phyloP scores from a whole-genome alignment of 2,888 invertebrate genomes.

The Melanostoma scalare region DNA sequence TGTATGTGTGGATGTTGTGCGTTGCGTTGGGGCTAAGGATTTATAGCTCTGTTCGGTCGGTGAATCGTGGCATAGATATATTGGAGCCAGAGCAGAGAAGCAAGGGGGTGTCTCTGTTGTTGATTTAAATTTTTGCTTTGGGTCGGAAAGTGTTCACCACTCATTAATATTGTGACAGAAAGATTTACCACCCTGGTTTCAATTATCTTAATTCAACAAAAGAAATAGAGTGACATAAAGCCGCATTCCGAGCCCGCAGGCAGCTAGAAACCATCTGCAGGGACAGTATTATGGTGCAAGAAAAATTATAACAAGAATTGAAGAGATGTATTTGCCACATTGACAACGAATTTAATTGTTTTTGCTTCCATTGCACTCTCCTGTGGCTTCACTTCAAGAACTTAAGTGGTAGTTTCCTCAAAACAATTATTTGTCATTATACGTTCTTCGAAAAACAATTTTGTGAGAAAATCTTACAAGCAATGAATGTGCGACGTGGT shows the following conservation, averaged over 20 bases:
- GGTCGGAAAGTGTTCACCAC: slow-evolving; percentile 49
- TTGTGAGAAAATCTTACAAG: no score
- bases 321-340: neutral
- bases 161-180: slow-evolving; percentile 66
- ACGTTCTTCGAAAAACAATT: no score
- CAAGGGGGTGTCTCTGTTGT: slow-evolving; percentile 25
- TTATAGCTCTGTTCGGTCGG: slow-evolving; percentile 36
- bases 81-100: no score
- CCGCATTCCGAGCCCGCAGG: slow-evolving; percentile 11
- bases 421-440: no score
- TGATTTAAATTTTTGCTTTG: slow-evolving; percentile 54
- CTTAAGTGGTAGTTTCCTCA: no score
- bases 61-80: neutral
- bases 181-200: slow-evolving; percentile 58
- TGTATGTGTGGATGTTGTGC: slow-evolving; percentile 1
- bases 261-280: neutral
- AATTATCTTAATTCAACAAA: slow-evolving; percentile 63
- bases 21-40: slow-evolving; percentile 35
- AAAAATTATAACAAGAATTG: neutral
- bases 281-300: neutral
- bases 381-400: no score
- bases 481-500: no score
- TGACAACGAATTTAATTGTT: no score
- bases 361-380: no score
- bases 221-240: slow-evolving; percentile 42